Conservation (phyloP, 2,888 invertebrate species). For the Agrilus mali region DNA sequence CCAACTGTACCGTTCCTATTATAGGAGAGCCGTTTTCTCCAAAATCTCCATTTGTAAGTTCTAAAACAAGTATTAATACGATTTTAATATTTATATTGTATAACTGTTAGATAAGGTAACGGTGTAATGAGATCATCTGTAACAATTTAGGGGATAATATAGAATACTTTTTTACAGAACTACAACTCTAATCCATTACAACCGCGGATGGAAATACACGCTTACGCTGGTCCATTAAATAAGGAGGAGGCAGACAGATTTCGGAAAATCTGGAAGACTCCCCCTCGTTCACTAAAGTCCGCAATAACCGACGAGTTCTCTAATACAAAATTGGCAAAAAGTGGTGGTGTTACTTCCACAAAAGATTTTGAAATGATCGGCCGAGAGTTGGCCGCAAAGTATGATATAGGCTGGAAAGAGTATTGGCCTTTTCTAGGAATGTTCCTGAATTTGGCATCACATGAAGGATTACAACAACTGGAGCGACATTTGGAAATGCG, state of each 20-base stretch:
- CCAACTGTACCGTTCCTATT: constrained; percentile 59
- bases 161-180: constrained; percentile 34
- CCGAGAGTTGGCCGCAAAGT: constrained; percentile 56
- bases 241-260: constrained; percentile 57
- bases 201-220: constrained; percentile 64
- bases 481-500: constrained; percentile 55
- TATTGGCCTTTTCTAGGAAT: constrained; percentile 84
- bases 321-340: constrained; percentile 1
- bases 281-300: constrained; percentile 42
- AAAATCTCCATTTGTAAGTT: constrained; percentile 49
- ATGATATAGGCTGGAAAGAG: constrained; percentile 74
- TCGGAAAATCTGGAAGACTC: constrained; percentile 72
- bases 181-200: constrained; percentile 52
- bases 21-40: constrained; percentile 73
- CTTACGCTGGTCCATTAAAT: constrained; percentile 87
- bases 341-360: constrained; percentile 45
- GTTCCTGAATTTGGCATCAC: constrained; percentile 63
- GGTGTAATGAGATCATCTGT: no score
- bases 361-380: constrained; percentile 85
- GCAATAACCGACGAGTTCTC: constrained; percentile 8
- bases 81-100: no score
- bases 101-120: no score
- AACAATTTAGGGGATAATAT: not conserved
- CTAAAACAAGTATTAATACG: no score
- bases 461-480: constrained; percentile 58